Conservation (phyloP, 1,140 invertebrate species). For the Pollicipes pollicipes region DNA sequence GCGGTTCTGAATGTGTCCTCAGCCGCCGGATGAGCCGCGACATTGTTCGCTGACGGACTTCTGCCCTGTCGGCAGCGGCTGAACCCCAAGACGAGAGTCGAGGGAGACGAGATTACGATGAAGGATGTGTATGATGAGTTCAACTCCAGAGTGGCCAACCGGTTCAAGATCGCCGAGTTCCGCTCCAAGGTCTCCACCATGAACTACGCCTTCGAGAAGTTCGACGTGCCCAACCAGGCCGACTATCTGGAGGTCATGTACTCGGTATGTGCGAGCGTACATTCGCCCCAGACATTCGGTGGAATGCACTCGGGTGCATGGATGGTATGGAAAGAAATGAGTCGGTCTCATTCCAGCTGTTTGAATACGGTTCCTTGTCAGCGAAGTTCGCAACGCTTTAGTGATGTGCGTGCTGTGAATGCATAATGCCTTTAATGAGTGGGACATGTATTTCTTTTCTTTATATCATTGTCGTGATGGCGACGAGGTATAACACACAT, state of each 20-base stretch:
- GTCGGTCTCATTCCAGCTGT: no score
- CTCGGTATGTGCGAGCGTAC: slow-evolving; percentile 40
- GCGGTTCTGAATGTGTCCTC: slow-evolving; percentile 36
- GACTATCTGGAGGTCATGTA: slow-evolving; percentile 81
- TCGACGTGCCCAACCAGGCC: slow-evolving; percentile 55
- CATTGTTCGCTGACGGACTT: no score
- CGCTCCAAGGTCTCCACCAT: slow-evolving; percentile 56
- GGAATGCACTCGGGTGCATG: no score
- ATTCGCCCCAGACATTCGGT: no score
- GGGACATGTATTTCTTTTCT: no score
- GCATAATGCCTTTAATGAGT: no score
- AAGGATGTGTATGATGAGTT: slow-evolving; percentile 80
- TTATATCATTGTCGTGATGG: no score
- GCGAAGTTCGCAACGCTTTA: no score
- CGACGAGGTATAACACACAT: no score
- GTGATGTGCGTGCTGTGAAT: no score
- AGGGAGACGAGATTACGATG: slow-evolving; percentile 42
- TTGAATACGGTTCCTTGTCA: no score
- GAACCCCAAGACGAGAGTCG: slow-evolving; percentile 30
- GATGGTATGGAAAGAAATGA: no score
- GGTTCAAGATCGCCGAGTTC: slow-evolving; percentile 55
- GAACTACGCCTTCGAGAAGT: slow-evolving; percentile 69
- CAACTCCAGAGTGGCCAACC: slow-evolving; percentile 44
- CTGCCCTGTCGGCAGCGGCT: slow-evolving; percentile 20
- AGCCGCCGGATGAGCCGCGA: slow-evolving; percentile 21